Base-by-base conservation (phyloP, 1,140 invertebrate species). In the Tetramorium alpestre region DNA sequence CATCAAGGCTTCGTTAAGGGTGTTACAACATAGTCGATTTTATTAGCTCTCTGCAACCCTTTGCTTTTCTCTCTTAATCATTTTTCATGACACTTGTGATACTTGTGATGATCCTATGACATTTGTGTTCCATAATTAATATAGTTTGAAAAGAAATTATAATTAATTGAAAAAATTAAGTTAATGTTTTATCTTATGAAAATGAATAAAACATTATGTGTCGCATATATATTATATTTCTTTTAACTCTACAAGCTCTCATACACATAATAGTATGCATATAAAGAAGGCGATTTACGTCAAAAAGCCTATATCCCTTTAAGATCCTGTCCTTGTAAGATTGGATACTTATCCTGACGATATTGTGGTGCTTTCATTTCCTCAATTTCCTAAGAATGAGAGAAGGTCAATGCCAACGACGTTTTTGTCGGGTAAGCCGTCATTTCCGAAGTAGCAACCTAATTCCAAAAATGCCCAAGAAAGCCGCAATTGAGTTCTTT, bases 301-400 rank as follows among this genome's bases (percentile, higher is more conserved):
- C n/a, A 49, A 77, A 56, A 25, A 28, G n/a, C 25, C 69, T 62
- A 58, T 86, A 69, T 89, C 69, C 18, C 44, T 86, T 62, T 80
- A 85, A 22, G 22, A 22, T 22, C 22, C 22, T 51, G 78, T 44
- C 77, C 86, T 91, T 87, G 87, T 87, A 85, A 92, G 86, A 90
- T 92, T 89, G 87, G 73, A 87, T 65, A 80, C 64, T 82, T 82
- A 89, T 91, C 77, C 88, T 89, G 69, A 82, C 18, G 58, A 70
- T n/a, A 51, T 70, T 44, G 51, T 7, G 41, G 22, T 75, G 41
- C 62, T 70, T 78, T 86, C 86, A 91, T 92, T 93, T 92, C 87
- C 88, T 78, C 77, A 89, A 91, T 93, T 33, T 33, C 3, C 33
- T 92, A 91, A 87, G 84, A 33, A 22, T 70, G 86, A 58, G 33